Percentiles rank a stretch among this genome's conserved stretches.
These are phyloP conservation scores for Heteractis magnifica DNA, from an alignment of 92 coral and sea anemone genomes.

Conservation along the genomic window DNA sequence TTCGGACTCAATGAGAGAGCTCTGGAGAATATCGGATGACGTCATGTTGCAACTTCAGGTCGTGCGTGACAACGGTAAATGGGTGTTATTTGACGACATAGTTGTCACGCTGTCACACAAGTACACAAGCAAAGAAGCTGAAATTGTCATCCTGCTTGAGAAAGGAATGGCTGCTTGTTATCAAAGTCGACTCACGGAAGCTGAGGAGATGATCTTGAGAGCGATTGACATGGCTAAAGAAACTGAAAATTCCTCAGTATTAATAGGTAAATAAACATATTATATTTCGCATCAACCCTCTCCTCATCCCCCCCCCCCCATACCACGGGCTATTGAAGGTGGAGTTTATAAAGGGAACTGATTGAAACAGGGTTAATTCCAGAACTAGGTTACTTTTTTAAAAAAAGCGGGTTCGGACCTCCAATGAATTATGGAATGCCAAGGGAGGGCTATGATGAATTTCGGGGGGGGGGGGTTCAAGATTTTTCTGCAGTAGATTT, in stretches of 20 bases:
- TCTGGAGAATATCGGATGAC: slow-evolving; percentile 27
- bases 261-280: slow-evolving; percentile 14
- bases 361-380: too few species aligned
- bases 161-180: slow-evolving; percentile 61
- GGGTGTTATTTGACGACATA: slow-evolving; percentile 43
- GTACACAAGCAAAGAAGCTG: slow-evolving; percentile 40
- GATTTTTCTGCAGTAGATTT: too few species aligned
- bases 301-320: background rate
- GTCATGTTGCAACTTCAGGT: slow-evolving; percentile 61
- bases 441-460: too few species aligned
- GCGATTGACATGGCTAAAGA: slow-evolving; percentile 14
- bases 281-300: background rate
- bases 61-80: slow-evolving; percentile 64
- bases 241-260: slow-evolving; percentile 19
- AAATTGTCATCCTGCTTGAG: slow-evolving; percentile 51
- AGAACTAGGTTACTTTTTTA: too few species aligned
- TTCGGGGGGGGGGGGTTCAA: too few species aligned
- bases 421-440: too few species aligned
- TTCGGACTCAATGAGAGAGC: slow-evolving; percentile 8
- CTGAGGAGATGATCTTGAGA: slow-evolving; percentile 39
- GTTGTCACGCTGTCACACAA: slow-evolving; percentile 21
- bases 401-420: too few species aligned
- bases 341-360: too few species aligned
- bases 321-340: too few species aligned
- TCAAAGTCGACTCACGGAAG: slow-evolving; percentile 37